Conservation (phyloP, 2,797 vertebrate genomes). For the Pelochelys cantorii region DNA sequence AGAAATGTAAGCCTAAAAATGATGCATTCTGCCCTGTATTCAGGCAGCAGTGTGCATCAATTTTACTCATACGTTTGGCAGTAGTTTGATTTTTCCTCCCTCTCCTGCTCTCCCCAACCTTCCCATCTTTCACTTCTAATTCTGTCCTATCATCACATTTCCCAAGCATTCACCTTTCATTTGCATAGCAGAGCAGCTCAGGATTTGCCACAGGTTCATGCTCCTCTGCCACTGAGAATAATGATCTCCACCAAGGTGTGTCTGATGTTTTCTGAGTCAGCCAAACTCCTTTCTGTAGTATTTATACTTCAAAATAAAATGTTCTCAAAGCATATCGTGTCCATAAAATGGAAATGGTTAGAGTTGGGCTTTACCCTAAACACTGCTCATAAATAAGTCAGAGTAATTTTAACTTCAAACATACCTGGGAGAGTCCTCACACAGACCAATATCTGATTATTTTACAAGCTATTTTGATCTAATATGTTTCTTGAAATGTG, state of each 20-base stretch:
- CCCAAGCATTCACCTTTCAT: not conserved
- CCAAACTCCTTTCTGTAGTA: not conserved
- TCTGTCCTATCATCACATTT: not conserved
- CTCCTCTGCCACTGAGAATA: slow-evolving; percentile 1
- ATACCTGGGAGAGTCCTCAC: not conserved
- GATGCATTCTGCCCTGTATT: fast-evolving
- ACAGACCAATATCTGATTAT: fast-evolving
- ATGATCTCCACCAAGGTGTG: not conserved
- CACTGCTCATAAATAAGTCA: slow-evolving; percentile 39
- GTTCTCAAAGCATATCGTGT: slow-evolving; percentile 1
- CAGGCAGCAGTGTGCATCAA: not conserved
- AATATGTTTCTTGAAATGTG: not conserved
- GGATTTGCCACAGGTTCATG: not conserved
- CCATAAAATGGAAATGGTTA: slow-evolving; percentile 51
- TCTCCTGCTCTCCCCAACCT: not conserved
- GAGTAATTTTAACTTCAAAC: slow-evolving; percentile 13
- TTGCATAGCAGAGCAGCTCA: not conserved
- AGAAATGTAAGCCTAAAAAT: not conserved
- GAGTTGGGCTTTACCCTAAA: not conserved
- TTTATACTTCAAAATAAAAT: slow-evolving; percentile 40
- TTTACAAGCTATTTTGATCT: not conserved
- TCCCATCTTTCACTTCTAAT: not conserved
- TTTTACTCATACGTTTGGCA: not conserved
- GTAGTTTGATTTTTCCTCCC: not conserved
- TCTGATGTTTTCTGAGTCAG: slow-evolving; percentile 18